Evolutionary conservation across 2,888 invertebrate species (phyloP).

Genomic region (Loripinus fragilis): DNA sequence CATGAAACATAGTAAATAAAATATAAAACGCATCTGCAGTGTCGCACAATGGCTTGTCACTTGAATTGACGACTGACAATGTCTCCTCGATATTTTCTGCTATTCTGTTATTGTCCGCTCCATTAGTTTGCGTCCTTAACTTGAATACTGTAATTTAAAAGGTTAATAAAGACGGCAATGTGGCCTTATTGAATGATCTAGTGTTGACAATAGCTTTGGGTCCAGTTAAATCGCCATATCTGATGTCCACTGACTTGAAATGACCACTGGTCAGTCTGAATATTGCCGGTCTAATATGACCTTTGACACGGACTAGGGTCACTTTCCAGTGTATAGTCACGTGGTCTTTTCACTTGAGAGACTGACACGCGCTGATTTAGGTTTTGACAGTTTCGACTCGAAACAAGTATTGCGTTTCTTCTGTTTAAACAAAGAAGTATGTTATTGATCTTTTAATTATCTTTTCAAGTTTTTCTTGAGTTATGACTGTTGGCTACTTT

Average conservation of each 20-base stretch:
- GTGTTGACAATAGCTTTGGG: constrained; percentile 18
- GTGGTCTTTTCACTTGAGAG: constrained; percentile 48
- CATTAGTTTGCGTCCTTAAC: not conserved
- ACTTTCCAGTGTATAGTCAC: constrained; percentile 33
- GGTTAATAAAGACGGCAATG: constrained; percentile 6
- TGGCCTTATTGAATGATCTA: constrained; percentile 7
- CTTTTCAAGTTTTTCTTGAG: constrained; percentile 18
- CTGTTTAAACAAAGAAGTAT: constrained; percentile 21
- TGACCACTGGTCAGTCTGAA: constrained; percentile 35
- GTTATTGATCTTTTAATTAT: constrained; percentile 19
- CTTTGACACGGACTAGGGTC: constrained; percentile 48
- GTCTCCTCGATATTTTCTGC: too few relatives aligned
- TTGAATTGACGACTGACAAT: too few relatives aligned
- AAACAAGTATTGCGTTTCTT: constrained; percentile 20
- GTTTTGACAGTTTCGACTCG: constrained; percentile 39
- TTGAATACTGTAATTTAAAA: constrained; percentile 4
- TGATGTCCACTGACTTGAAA: constrained; percentile 39
- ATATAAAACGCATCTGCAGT: too few relatives aligned
- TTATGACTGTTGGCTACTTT: constrained; percentile 14
- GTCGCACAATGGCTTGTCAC: too few relatives aligned
- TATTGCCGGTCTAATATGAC: constrained; percentile 42
- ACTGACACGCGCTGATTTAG: constrained; percentile 44
- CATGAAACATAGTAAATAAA: too few relatives aligned
- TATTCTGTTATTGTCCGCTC: not conserved
- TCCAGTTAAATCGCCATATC: constrained; percentile 41